Evolutionary conservation across 2,797 vertebrate genomes (phyloP).

Genomic region (Platyrinchus mystaceus): DNA sequence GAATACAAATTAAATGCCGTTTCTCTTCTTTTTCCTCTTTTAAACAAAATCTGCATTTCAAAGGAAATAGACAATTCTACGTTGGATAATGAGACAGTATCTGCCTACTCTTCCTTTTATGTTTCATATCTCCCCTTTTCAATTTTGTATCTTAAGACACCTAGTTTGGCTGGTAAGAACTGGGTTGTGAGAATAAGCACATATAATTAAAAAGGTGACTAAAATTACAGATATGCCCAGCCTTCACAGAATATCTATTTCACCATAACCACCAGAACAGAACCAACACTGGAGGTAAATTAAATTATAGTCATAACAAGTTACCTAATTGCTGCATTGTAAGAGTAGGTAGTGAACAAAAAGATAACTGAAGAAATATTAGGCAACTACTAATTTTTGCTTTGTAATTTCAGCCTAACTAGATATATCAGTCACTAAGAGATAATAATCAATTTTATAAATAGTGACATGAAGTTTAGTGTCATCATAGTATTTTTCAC

Average conservation of each 20-base stretch:
- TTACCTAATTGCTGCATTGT: neutral
- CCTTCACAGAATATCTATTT: neutral
- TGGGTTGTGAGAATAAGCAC: fast-evolving
- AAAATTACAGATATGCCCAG: neutral
- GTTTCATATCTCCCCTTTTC: neutral
- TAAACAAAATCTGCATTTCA: conserved; percentile 56
- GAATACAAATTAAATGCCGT: neutral
- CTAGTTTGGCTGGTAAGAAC: neutral
- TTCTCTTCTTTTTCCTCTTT: neutral
- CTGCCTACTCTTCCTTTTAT: neutral
- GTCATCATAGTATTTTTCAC: neutral
- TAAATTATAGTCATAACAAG: neutral
- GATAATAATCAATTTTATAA: neutral
- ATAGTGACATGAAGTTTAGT: neutral
- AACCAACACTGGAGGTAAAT: neutral
- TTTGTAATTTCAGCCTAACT: neutral
- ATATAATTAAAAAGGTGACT: neutral
- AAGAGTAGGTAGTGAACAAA: neutral
- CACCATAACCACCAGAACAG: neutral
- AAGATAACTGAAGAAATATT: neutral
- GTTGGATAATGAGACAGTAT: neutral
- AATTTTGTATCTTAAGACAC: neutral
- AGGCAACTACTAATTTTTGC: neutral
- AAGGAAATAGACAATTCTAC: conserved; percentile 3
- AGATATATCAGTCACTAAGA: neutral